These are phyloP conservation scores for Morphnarchus princeps DNA, from an alignment of 2,113 vertebrate species.

Conservation along the genomic window DNA sequence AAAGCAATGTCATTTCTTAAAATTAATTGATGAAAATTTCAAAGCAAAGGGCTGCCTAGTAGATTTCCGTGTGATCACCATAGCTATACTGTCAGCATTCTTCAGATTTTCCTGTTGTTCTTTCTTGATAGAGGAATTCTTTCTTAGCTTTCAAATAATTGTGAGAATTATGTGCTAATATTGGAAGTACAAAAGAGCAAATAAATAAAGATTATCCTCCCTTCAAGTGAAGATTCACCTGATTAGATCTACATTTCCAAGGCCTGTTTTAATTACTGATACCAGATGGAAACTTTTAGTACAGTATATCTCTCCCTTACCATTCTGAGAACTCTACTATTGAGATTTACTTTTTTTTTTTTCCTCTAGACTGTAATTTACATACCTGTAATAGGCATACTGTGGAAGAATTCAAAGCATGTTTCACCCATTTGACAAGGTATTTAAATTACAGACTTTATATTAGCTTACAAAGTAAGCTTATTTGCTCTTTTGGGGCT, in stretches of 20 bases:
- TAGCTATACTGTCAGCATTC: background rate
- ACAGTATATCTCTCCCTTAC: background rate
- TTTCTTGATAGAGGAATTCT: background rate
- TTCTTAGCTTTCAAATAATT: background rate
- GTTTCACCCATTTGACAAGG: background rate
- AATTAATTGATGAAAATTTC: background rate
- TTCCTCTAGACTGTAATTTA: background rate
- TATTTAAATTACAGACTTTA: background rate
- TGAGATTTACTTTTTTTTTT: background rate
- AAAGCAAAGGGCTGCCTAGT: background rate
- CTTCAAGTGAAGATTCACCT: background rate
- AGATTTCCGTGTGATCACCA: background rate
- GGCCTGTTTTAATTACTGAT: background rate
- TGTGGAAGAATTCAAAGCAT: background rate
- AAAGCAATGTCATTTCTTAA: background rate
- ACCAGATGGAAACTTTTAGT: background rate
- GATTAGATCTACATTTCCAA: background rate
- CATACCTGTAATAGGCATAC: background rate
- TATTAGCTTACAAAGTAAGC: background rate
- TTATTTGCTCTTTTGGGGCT: background rate
- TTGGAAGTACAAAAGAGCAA: background rate
- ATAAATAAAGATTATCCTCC: background rate
- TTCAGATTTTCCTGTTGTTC: background rate
- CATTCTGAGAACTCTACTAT: background rate
- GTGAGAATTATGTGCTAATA: background rate